Conservation (phyloP, 2,888 invertebrate genomes). For the Sarcophaga carnaria region DNA sequence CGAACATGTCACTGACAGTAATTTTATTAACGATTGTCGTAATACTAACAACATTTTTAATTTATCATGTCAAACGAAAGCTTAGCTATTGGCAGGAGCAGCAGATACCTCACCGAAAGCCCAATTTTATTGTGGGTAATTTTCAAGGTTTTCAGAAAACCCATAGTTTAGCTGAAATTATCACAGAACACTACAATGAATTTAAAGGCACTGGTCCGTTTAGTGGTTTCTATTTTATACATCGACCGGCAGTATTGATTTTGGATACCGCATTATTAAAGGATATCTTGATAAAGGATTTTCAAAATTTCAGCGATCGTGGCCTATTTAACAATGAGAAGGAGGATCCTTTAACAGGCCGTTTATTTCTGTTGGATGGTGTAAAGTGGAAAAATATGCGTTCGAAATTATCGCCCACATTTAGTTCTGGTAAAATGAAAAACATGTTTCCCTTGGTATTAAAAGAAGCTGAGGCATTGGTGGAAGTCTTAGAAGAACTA, state of each 20-base stretch:
- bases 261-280: conserved; percentile 73
- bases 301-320: conserved; percentile 73
- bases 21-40: conserved; percentile 4
- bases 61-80: not conserved
- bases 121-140: conserved; percentile 22
- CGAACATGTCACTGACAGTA: conserved; percentile 10
- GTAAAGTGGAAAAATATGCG: conserved; percentile 77
- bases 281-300: conserved; percentile 74
- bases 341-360: conserved; percentile 78
- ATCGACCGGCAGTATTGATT: conserved; percentile 65
- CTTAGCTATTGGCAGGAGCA: conserved; percentile 40
- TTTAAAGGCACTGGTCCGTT: conserved; percentile 70
- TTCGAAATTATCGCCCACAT: conserved; percentile 81
- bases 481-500: conserved; percentile 59
- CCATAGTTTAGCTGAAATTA: conserved; percentile 12
- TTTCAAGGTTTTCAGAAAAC: conserved; percentile 14
- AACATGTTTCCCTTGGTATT: conserved; percentile 80
- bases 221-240: conserved; percentile 73
- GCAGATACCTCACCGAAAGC: conserved; percentile 32
- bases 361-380: conserved; percentile 78
- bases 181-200: not conserved
- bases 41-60: conserved; percentile 3
- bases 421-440: conserved; percentile 83
- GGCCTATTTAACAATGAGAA: conserved; percentile 73
- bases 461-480: conserved; percentile 74